Evolutionary conservation across 2,113 vertebrate genomes (phyloP), one percentile per base, ranked within the genome.

Genomic region (Uropsilus gracilis): DNA sequence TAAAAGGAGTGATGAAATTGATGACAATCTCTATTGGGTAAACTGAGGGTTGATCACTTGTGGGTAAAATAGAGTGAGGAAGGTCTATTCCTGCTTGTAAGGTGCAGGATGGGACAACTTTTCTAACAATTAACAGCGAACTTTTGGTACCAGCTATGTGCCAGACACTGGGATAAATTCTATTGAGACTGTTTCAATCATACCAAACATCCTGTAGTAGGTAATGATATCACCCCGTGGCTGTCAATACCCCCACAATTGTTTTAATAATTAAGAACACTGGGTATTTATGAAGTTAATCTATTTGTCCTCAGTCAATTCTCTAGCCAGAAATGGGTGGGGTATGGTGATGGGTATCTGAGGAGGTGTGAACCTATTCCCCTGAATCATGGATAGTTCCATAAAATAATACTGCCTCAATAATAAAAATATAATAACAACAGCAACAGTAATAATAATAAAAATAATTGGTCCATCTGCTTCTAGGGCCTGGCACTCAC

Each of bases 61-160:
- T 39, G 64, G 18, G 0, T 4, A 55, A 68, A 22, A 9, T 7
- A 30, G 7, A 34, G 28, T 2, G 8, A 48, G 26, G 68, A 6
- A 8, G 13, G 8, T 42, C 16, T 16, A 4, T 37, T 8, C 24
- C 32, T 30, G 34, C 5, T 4, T 0, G 30, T 0, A 0, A 9
- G 18, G 26, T 26, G 63, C 37, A 10, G 57, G 24, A 3, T 4
- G 7, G 26, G 7, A 3, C 12, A 6, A 24, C 1, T 4, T 59
- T 28, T 17, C 30, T 0, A 5, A 68, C 61, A 3, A 1, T 10
- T 7, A 17, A 2, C 8, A 18, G 37, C 28, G n/a, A 8, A 50
- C 3, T 17, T 80, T 26, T 11, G 59, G 73, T 46, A 26, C 24
- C 68, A 30, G 5, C 8, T 46, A 0, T 26, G 22, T 34, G 34